Base-by-base conservation (phyloP, 2,797 vertebrate genomes). In the Semaprochilodus insignis region DNA sequence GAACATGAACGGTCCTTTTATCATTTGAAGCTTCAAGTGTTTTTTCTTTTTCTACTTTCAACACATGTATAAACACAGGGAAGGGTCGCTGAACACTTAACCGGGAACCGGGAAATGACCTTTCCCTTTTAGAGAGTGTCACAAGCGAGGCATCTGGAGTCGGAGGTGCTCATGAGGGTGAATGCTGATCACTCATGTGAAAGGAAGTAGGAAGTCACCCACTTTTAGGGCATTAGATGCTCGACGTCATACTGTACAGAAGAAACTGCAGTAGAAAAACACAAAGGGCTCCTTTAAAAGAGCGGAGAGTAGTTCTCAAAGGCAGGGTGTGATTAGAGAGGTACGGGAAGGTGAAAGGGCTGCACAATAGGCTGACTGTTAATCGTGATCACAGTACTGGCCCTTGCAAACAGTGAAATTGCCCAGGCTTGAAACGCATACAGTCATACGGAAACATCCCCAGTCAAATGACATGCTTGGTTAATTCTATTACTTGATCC, bases 211-310 rank as follows among this genome's bases (percentile, higher is more conserved):
- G 23, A 62, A 59, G 48, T 54, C 23, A 31, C 34, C 0, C 11
- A 57, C 23, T 63, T 77, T 25, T 77, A 3, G 11, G 48, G 74
- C 14, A 70, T 75, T 5, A n/a, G 44, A 75, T 57, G 74, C 36
- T 66, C 57, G 74, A 69, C 6, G 7, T 2, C 79, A 77, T 85
- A 79, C 79, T 40, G 55, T 77, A 23, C 21, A 67, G 59, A 81
- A 60, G 8, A 57, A 65, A 80, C 31, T 21, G 27, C 27, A 31
- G 62, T 84, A 27, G 25, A 80, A 52, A 77, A 51, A 65, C 3
- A 14, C 71, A 25, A 57, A 17, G 70, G 73, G 54, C 31, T 78
- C 48, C 44, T 70, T 62, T 48, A 65, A 74, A 63, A 60, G 40
- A 66, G 54, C 16, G 75, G 36, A 63, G 74, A 57, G 62, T 48